Percentiles rank a stretch among this genome's conserved stretches.
These are phyloP conservation scores for Scaptomyza hsui DNA, from an alignment of 1,140 invertebrate species.

Conservation along the genomic window DNA sequence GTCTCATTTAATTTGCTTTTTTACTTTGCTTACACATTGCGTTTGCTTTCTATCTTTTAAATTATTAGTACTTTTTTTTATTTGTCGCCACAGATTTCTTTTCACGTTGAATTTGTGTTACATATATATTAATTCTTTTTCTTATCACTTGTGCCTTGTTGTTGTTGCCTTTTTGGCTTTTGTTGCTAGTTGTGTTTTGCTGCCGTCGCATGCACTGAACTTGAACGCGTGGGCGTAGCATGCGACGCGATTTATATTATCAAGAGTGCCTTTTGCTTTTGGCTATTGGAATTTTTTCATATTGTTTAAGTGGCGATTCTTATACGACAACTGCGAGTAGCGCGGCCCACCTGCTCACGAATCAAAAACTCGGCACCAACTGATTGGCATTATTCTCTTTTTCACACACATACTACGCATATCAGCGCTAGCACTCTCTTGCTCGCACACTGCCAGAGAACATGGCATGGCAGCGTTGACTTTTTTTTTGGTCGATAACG, in stretches of 20 bases:
- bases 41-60: slow-evolving; percentile 72
- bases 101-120: slow-evolving; percentile 74
- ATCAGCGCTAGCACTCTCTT: background rate
- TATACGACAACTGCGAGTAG: slow-evolving; percentile 29
- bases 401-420: slow-evolving; percentile 6
- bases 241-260: slow-evolving; percentile 55
- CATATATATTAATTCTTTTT: slow-evolving; percentile 69
- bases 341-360: slow-evolving; percentile 50
- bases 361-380: slow-evolving; percentile 49
- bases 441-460: slow-evolving; percentile 6
- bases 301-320: slow-evolving; percentile 52
- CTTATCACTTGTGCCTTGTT: slow-evolving; percentile 49
- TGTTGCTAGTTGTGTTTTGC: slow-evolving; percentile 15
- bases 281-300: slow-evolving; percentile 73
- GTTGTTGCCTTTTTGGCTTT: slow-evolving; percentile 39
- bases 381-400: slow-evolving; percentile 28
- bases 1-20: slow-evolving; percentile 42
- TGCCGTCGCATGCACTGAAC: slow-evolving; percentile 62
- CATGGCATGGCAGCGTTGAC: background rate
- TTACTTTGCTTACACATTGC: slow-evolving; percentile 69
- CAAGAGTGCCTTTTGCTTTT: slow-evolving; percentile 58
- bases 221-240: slow-evolving; percentile 64
- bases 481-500: background rate
- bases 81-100: slow-evolving; percentile 67
- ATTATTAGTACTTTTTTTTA: slow-evolving; percentile 44